phyloP scores from a whole-genome alignment of 2,113 vertebrate species.

The Crotophaga sulcirostris region DNA sequence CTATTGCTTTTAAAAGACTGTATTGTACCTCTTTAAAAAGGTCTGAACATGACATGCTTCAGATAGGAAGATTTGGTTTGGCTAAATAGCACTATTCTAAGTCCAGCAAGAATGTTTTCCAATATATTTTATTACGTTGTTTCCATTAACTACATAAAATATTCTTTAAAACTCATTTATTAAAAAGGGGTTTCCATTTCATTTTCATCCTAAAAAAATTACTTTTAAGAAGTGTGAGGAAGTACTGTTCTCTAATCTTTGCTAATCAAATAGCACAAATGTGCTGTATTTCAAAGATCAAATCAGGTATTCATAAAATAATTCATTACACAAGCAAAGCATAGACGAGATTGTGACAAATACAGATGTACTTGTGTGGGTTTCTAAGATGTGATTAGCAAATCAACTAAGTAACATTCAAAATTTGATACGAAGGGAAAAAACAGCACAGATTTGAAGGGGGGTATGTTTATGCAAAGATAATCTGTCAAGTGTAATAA shows the following conservation, averaged over 20 bases:
- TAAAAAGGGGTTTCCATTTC: slow-evolving; percentile 44
- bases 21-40: background rate
- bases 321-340: slow-evolving; percentile 71
- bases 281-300: slow-evolving; percentile 21
- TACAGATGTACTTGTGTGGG: slow-evolving; percentile 74
- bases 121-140: background rate
- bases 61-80: background rate
- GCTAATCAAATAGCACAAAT: slow-evolving; percentile 65
- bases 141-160: background rate
- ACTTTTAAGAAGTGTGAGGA: background rate
- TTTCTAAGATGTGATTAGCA: slow-evolving; percentile 75
- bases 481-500: slow-evolving; percentile 89
- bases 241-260: slow-evolving; percentile 55
- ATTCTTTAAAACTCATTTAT: background rate
- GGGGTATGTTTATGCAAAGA: slow-evolving; percentile 82
- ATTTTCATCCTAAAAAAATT: slow-evolving; percentile 29
- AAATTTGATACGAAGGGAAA: slow-evolving; percentile 67
- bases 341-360: slow-evolving; percentile 71
- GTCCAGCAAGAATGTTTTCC: background rate
- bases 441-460: slow-evolving; percentile 50
- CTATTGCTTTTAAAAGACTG: background rate
- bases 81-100: background rate
- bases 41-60: background rate
- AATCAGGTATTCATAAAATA: slow-evolving; percentile 62
- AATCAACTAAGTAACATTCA: slow-evolving; percentile 76